phyloP scores from a whole-genome alignment of 2,113 vertebrate species.

The Microtus montanus region DNA sequence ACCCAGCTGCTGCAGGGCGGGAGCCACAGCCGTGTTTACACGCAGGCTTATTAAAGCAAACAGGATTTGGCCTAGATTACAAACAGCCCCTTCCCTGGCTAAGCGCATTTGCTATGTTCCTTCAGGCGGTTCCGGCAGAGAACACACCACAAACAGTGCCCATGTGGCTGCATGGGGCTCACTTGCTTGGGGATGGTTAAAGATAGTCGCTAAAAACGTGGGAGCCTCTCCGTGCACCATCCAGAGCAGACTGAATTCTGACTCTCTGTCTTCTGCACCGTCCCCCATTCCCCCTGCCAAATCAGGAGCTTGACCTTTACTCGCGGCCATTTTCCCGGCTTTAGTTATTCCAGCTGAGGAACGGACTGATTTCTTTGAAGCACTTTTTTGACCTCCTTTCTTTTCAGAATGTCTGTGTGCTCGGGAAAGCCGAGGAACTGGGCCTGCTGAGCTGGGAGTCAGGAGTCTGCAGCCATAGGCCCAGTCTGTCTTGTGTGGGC shows the following conservation, averaged over 20 bases:
- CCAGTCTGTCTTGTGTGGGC: not conserved
- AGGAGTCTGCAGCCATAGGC: not conserved
- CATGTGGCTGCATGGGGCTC: not conserved
- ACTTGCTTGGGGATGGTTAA: not conserved
- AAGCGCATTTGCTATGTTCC: not conserved
- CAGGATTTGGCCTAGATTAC: constrained; percentile 62
- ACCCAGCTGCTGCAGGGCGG: not conserved
- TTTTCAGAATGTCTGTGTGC: not conserved
- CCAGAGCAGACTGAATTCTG: not conserved
- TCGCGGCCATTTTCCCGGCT: not conserved
- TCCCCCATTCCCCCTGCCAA: not conserved
- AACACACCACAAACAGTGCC: not conserved
- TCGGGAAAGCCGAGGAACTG: not conserved
- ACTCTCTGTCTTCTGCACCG: not conserved
- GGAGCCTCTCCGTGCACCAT: not conserved
- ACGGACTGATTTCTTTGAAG: not conserved
- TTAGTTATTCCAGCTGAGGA: constrained; percentile 1
- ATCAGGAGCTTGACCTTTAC: not conserved
- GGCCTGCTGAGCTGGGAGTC: not conserved
- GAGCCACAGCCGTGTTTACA: constrained; percentile 25
- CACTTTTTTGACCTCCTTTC: not conserved
- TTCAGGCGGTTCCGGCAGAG: not conserved
- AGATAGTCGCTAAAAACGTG: not conserved
- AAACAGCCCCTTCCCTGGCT: not conserved
- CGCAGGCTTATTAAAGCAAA: constrained; percentile 72